A percentile compares a stretch with the other conserved stretches of the same genome.
Evolutionary conservation across 2,888 invertebrate genomes (phyloP).

Genomic region (Pediacus dermestoides): DNA sequence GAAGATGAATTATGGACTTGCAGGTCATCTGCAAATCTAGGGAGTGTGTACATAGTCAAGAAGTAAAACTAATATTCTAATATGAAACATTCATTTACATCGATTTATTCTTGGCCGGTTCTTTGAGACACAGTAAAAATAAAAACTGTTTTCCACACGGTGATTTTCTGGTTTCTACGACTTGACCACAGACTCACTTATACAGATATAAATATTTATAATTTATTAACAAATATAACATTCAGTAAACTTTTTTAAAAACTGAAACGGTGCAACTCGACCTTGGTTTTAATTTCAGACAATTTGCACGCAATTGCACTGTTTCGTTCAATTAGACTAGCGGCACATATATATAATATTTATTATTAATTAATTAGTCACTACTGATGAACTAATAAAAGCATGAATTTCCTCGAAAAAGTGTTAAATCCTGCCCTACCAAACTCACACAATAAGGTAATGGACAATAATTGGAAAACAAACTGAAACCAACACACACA

Average conservation of each 20-base stretch:
- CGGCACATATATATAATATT: constrained; percentile 41
- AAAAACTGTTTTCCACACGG: constrained; percentile 15
- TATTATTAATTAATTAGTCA: constrained; percentile 41
- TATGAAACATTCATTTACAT: constrained; percentile 30
- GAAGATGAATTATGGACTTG: constrained; percentile 1
- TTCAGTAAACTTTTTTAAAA: constrained; percentile 39
- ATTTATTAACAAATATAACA: constrained; percentile 50
- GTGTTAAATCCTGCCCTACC: constrained; percentile 25
- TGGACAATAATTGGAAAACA: constrained; percentile 24
- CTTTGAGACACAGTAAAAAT: constrained; percentile 13
- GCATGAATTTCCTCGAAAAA: constrained; percentile 38
- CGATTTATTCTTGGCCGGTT: constrained; percentile 23
- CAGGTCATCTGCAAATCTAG: constrained; percentile 28
- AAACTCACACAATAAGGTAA: constrained; percentile 23
- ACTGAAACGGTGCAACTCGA: too few species aligned
- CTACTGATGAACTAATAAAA: constrained; percentile 45
- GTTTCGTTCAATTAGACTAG: constrained; percentile 34
- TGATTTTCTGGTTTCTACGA: constrained; percentile 27
- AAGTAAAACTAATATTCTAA: constrained; percentile 30
- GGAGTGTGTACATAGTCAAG: constrained; percentile 32
- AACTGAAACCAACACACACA: constrained; percentile 20
- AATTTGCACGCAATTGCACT: constrained; percentile 4
- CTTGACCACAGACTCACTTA: constrained; percentile 35
- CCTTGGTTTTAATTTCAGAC: not conserved
- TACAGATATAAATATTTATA: constrained; percentile 47